These are phyloP conservation scores for Dicranocentrus wangi DNA, from an alignment of 2,888 invertebrate genomes.

Conservation along the genomic window DNA sequence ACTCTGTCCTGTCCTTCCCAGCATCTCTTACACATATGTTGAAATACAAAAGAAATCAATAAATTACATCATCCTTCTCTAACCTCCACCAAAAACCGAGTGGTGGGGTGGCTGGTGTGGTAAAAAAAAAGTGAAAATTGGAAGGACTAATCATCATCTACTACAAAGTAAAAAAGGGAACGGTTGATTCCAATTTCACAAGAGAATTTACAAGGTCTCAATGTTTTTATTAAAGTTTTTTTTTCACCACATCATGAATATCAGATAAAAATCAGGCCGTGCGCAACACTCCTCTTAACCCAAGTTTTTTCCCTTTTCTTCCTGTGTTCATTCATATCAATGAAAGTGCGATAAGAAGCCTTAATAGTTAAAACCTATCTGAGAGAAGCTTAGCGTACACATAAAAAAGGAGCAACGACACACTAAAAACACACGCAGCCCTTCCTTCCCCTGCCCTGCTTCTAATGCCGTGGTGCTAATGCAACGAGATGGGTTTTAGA, in stretches of 20 bases:
- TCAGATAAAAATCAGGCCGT: constrained; percentile 38
- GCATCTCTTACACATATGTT: not conserved
- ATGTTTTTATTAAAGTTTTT: constrained; percentile 31
- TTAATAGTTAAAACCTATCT: constrained; percentile 48
- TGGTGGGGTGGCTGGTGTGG: too few relatives aligned
- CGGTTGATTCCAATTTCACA: not conserved
- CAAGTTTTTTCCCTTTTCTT: not conserved
- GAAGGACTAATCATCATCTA: too few relatives aligned
- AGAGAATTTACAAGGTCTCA: constrained; percentile 27
- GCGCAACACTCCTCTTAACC: not conserved
- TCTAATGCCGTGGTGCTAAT: constrained; percentile 64
- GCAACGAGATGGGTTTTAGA: constrained; percentile 65
- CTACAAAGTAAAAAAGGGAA: too few relatives aligned
- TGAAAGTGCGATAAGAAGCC: constrained; percentile 54
- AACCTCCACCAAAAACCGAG: too few relatives aligned
- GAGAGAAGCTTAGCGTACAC: constrained; percentile 31
- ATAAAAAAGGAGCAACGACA: constrained; percentile 52
- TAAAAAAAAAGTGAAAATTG: too few relatives aligned
- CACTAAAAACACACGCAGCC: constrained; percentile 6
- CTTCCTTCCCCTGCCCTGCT: constrained; percentile 10
- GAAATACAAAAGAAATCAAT: constrained; percentile 28
- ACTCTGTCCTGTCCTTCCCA: too few relatives aligned
- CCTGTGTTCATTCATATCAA: constrained; percentile 18
- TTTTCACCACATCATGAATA: constrained; percentile 16
- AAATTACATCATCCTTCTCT: constrained; percentile 4